Percentiles rank a stretch among this genome's conserved stretches.
Conservation (phyloP, 2,888 invertebrate species). For the Caenorhabditis wallacei region DNA sequence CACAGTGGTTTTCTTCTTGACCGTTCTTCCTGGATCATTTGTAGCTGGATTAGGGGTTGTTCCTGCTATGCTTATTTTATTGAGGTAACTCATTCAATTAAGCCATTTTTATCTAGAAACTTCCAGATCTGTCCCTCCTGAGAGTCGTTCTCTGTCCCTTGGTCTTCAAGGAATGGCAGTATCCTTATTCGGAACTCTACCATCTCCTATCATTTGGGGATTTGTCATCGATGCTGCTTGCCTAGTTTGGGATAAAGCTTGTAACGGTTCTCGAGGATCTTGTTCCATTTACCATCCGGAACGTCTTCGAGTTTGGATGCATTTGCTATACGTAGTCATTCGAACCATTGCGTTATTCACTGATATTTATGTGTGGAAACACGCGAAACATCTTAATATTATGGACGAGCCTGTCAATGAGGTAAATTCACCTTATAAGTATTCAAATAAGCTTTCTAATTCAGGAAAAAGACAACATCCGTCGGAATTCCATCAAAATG, state of each 20-base stretch:
- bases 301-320: constrained; percentile 80
- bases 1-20: constrained; percentile 78
- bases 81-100: constrained; percentile 64
- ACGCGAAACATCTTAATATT: constrained; percentile 81
- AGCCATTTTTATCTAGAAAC: background rate
- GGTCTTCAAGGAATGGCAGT: constrained; percentile 82
- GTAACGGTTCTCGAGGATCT: constrained; percentile 80
- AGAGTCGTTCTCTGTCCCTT: constrained; percentile 77
- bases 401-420: constrained; percentile 78
- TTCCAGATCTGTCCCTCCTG: constrained; percentile 80
- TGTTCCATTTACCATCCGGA: constrained; percentile 84
- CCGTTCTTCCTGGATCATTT: constrained; percentile 80
- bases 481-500: constrained; percentile 58
- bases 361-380: constrained; percentile 81
- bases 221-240: constrained; percentile 84
- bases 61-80: constrained; percentile 73
- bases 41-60: constrained; percentile 79
- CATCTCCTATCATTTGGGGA: constrained; percentile 84
- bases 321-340: constrained; percentile 77
- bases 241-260: constrained; percentile 84
- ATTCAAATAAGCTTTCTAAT: background rate
- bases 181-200: constrained; percentile 82
- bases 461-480: constrained; percentile 54
- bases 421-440: constrained; percentile 18
- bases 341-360: constrained; percentile 77